Evolutionary conservation across 2,797 vertebrate genomes (phyloP).

Genomic region (Thripadectes ignobilis): DNA sequence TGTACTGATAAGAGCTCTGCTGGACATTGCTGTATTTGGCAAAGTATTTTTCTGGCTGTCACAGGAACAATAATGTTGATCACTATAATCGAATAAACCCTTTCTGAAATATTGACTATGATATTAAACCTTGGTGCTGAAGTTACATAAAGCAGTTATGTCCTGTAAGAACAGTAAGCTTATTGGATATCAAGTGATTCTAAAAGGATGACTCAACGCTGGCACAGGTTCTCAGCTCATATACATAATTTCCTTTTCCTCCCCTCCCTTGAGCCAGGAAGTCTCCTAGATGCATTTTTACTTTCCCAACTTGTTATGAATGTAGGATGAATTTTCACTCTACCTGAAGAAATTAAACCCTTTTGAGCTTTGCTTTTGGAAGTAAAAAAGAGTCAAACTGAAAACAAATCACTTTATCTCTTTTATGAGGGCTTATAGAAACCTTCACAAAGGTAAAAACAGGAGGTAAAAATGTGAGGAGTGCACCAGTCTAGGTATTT

Average conservation of each 20-base stretch:
- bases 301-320: slow-evolving; percentile 62
- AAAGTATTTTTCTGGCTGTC: neutral
- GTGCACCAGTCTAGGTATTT: neutral
- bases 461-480: neutral
- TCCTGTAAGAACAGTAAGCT: slow-evolving; percentile 32
- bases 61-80: neutral
- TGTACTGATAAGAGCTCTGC: neutral
- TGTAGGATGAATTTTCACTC: neutral
- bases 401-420: neutral
- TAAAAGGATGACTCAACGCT: slow-evolving; percentile 75
- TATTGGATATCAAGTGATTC: slow-evolving; percentile 69
- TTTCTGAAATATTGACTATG: neutral
- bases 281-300: slow-evolving; percentile 70
- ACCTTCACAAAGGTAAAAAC: neutral
- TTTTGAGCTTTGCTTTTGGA: neutral
- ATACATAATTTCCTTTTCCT: slow-evolving; percentile 79
- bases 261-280: slow-evolving; percentile 75
- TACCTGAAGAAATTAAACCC: neutral
- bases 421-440: neutral
- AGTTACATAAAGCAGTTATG: slow-evolving; percentile 37
- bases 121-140: neutral
- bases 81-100: neutral
- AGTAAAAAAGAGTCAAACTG: neutral
- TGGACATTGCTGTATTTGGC: neutral
- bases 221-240: slow-evolving; percentile 67